A percentile compares a stretch with the other conserved stretches of the same genome.
Conservation (phyloP, 2,113 vertebrate genomes). For the Copsychus sechellarum region DNA sequence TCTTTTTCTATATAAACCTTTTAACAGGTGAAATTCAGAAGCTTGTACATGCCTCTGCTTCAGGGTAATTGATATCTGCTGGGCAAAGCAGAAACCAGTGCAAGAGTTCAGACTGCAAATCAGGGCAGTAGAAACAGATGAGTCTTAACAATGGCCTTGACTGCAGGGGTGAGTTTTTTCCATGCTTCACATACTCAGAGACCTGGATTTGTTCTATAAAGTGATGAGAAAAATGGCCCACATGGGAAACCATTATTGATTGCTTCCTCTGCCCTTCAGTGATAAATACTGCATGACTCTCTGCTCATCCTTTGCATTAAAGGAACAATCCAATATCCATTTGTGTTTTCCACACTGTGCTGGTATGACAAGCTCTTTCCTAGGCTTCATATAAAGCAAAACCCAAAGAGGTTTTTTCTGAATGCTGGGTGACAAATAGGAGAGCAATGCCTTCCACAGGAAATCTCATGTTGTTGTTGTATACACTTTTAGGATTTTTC, state of each 20-base stretch:
- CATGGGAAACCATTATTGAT: not conserved
- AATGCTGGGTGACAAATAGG: not conserved
- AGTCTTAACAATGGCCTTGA: not conserved
- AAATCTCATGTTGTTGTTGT: not conserved
- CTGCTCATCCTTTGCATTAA: slow-evolving; percentile 19
- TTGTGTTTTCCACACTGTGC: not conserved
- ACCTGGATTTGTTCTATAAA: not conserved
- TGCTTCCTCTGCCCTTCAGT: slow-evolving; percentile 2
- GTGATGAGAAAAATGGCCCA: slow-evolving; percentile 9
- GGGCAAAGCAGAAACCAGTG: not conserved
- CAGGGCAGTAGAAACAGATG: not conserved
- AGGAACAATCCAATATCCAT: slow-evolving; percentile 10
- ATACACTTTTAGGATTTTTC: not conserved
- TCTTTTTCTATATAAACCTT: not conserved
- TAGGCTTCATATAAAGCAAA: not conserved
- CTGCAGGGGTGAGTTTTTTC: not conserved
- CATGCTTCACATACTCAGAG: not conserved
- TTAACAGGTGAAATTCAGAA: not conserved
- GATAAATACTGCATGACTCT: slow-evolving; percentile 22
- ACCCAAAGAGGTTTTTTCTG: not conserved
- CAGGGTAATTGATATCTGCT: not conserved
- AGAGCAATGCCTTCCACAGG: not conserved
- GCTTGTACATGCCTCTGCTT: not conserved
- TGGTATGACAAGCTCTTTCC: not conserved
- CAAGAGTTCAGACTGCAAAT: not conserved